Conservation (phyloP, 2,797 vertebrate species). For the Otolemur crassicaudatus region DNA sequence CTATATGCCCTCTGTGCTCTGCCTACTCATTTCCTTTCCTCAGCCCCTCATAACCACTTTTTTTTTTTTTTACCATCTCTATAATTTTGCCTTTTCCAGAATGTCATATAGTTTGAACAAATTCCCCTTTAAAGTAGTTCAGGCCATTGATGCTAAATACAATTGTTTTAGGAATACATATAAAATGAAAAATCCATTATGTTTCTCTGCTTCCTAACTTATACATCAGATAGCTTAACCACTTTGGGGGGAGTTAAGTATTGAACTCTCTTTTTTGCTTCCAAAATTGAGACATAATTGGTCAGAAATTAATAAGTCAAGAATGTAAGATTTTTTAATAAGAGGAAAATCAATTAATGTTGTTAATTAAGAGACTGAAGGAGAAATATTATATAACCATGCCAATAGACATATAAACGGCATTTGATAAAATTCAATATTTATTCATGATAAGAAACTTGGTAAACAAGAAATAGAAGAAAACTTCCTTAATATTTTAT, state of each 20-base stretch:
- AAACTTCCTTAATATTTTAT: conserved; percentile 30
- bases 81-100: neutral
- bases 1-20: neutral
- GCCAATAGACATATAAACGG: neutral
- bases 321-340: conserved; percentile 38
- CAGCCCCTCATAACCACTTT: neutral
- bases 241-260: neutral
- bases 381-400: neutral
- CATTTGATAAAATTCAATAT: conserved; percentile 28
- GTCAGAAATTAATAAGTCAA: conserved; percentile 44
- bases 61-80: neutral
- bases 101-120: conserved; percentile 8
- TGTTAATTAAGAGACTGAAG: conserved; percentile 30
- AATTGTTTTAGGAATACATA: neutral
- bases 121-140: conserved; percentile 32
- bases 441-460: conserved; percentile 33
- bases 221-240: neutral
- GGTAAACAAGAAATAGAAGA: neutral
- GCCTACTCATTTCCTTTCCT: neutral
- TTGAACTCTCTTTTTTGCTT: conserved; percentile 36
- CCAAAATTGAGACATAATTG: conserved; percentile 24
- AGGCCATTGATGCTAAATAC: conserved; percentile 7
- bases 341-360: conserved; percentile 19
- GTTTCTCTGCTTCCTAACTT: conserved; percentile 15
- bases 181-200: neutral